Evolutionary conservation across 2,113 vertebrate genomes (phyloP), one percentile per base, ranked within the genome.

Genomic region (Tyrannus savana): DNA sequence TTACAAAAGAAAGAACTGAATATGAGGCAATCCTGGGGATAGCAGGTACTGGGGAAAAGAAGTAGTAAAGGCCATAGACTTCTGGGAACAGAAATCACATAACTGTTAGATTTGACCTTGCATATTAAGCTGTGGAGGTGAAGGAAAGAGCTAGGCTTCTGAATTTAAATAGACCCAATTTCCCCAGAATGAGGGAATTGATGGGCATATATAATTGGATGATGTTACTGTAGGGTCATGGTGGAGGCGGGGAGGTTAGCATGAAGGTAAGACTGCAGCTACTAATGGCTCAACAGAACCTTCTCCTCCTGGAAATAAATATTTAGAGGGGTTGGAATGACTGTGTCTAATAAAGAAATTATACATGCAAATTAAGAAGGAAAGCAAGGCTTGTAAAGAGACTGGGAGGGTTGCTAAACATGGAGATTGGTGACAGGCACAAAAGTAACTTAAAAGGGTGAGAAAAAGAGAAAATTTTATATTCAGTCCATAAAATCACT

Each of bases 131-230:
- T 95, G 47, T 49, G 46, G 72, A 95, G 88, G 79, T 93, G 88
- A 88, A 96, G 64, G 79, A 44, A 90, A 42, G 85, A 84, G 90
- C 17, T 68, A 59, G 52, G 25, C 53, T 90, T 84, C 83, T 90
- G 85, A 84, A 96, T 94, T 90, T 94, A 93, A 96, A 96, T 77
- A 89, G 31, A 90, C 49, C 19, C 39, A 72, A 6, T 92, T 96
- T 94, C 52, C 46, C 46, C 37, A 75, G 73, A 74, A 93, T 72
- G 68, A 84, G 83, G 73, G 68, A 84, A 69, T 53, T 92, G 96
- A 94, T 81, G 64, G 83, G 79, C 79, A 72, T 59, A 46, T 50
- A 53, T 97, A 97, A 96, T 96, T 97, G 96, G 85, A n/a, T 86
- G 72, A 83, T 93, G 73, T 69, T 84, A 4, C 72, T 75, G 60